Evolutionary conservation across 2,888 invertebrate genomes (phyloP).

Genomic region (Coleophora flavipennella): DNA sequence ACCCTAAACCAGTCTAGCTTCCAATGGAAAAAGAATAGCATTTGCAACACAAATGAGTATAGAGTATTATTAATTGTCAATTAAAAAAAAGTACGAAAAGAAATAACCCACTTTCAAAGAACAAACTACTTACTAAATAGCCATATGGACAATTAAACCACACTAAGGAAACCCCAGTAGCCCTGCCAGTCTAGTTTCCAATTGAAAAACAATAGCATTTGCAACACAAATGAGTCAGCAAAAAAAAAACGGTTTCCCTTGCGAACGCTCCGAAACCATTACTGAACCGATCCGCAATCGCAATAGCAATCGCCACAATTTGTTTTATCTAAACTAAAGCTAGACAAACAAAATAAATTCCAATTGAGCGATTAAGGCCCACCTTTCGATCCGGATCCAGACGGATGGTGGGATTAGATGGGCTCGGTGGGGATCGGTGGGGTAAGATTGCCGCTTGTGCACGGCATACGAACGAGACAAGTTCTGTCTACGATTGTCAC

Average conservation of each 20-base stretch:
- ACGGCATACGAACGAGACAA: constrained; percentile 25
- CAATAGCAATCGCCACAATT: constrained; percentile 38
- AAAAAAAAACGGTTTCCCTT: too few relatives aligned
- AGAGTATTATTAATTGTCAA: too few relatives aligned
- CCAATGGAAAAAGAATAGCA: too few relatives aligned
- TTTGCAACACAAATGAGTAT: too few relatives aligned
- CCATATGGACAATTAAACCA: too few relatives aligned
- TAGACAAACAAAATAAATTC: constrained; percentile 47
- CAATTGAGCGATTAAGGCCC: constrained; percentile 54
- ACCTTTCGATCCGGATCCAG: constrained; percentile 45
- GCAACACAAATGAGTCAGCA: constrained; percentile 9
- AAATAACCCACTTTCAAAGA: too few relatives aligned
- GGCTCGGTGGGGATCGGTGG: constrained; percentile 10
- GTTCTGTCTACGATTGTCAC: neutral
- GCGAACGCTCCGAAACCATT: constrained; percentile 6
- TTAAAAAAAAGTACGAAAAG: too few relatives aligned
- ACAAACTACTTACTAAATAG: too few relatives aligned
- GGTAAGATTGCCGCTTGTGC: constrained; percentile 22
- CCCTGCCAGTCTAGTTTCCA: constrained; percentile 16
- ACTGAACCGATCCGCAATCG: constrained; percentile 18
- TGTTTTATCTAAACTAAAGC: constrained; percentile 32
- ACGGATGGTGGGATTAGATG: constrained; percentile 36
- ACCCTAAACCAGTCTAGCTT: too few relatives aligned
- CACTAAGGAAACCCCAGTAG: constrained; percentile 3
- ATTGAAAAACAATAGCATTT: constrained; percentile 14